Evolutionary conservation across 2,888 invertebrate species (phyloP).

Genomic region (Epinotia ramella): DNA sequence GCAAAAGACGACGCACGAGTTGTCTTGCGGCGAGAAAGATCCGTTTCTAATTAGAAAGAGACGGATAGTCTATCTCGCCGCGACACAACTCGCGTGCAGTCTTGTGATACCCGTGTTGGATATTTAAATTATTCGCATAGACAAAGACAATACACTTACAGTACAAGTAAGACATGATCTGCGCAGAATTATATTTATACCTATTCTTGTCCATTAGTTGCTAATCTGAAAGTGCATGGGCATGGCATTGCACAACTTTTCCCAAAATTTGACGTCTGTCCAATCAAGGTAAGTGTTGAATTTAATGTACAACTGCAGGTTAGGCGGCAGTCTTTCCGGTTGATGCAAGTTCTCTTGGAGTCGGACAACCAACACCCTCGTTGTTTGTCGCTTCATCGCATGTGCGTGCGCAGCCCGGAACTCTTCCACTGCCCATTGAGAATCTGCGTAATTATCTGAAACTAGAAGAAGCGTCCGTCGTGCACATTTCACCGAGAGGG

Average conservation of each 20-base stretch:
- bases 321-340: background rate
- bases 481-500: background rate
- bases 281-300: conserved; percentile 20
- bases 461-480: conserved; percentile 16
- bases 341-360: background rate
- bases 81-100: too few species aligned
- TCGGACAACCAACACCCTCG: conserved; percentile 11
- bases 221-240: background rate
- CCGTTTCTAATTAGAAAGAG: too few species aligned
- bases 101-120: too few species aligned
- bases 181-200: too few species aligned
- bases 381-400: conserved; percentile 13
- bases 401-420: conserved; percentile 4
- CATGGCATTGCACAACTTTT: background rate
- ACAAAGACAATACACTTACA: background rate
- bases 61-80: too few species aligned
- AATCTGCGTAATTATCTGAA: conserved; percentile 15
- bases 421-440: conserved; percentile 14
- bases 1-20: too few species aligned
- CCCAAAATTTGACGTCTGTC: background rate
- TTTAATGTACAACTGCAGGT: conserved; percentile 15
- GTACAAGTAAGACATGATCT: background rate
- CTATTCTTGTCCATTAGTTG: background rate
- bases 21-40: too few species aligned
- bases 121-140: too few species aligned